Evolutionary conservation across 1,140 invertebrate species (phyloP).

Genomic region (Meloidogyne exigua): DNA sequence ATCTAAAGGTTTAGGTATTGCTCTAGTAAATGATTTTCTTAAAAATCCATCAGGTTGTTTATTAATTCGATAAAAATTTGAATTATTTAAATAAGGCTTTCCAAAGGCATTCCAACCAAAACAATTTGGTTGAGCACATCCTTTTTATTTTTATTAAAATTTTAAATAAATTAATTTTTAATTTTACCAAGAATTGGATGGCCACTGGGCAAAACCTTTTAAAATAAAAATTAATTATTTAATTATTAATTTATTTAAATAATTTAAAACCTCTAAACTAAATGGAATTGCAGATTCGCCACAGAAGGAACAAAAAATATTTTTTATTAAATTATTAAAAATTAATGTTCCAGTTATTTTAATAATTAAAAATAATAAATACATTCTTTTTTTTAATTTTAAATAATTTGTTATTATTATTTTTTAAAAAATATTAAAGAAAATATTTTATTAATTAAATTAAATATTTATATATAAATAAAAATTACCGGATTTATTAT

Average conservation of each 20-base stretch:
- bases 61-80: constrained; percentile 42
- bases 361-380: neutral
- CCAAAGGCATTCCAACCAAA: constrained; percentile 41
- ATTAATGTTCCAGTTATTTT: neutral
- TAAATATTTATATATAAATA: no score
- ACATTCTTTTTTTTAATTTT: no score
- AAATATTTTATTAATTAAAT: neutral
- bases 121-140: constrained; percentile 42
- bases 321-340: constrained; percentile 4
- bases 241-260: neutral
- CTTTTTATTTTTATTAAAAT: neutral
- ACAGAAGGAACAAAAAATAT: constrained; percentile 32
- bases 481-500: neutral
- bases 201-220: constrained; percentile 29
- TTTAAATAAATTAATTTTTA: neutral
- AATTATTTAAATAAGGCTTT: neutral
- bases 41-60: constrained; percentile 51
- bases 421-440: no score
- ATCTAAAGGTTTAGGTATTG: constrained; percentile 20
- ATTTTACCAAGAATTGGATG: constrained; percentile 33
- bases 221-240: neutral
- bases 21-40: constrained; percentile 13
- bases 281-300: constrained; percentile 37
- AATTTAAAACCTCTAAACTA: constrained; percentile 25
- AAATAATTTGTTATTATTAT: no score